Evolutionary conservation across 2,113 vertebrate species (phyloP).

Genomic region (Pygoscelis adeliae): DNA sequence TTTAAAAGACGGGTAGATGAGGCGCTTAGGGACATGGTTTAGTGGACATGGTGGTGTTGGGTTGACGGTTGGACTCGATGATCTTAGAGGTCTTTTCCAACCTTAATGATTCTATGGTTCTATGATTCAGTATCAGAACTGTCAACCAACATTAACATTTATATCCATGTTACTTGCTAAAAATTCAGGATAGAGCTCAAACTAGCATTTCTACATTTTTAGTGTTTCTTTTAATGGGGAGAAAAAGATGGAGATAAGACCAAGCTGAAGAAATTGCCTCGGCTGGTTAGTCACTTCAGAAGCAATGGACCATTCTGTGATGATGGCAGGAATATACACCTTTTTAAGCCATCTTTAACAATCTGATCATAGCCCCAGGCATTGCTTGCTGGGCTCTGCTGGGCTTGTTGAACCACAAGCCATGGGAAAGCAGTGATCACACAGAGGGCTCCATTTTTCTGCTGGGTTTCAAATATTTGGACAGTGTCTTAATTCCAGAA

Average conservation of each 20-base stretch:
- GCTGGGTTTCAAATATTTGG: neutral
- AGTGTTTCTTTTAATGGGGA: neutral
- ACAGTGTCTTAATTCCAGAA: neutral
- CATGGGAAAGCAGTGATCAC: neutral
- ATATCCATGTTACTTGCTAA: neutral
- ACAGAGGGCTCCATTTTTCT: neutral
- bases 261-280: neutral
- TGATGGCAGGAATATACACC: neutral
- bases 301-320: neutral
- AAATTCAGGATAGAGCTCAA: neutral
- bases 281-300: neutral
- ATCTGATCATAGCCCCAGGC: neutral
- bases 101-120: too few relatives aligned
- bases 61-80: too few relatives aligned
- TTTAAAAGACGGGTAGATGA: too few relatives aligned
- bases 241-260: neutral
- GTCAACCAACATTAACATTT: neutral
- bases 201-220: neutral
- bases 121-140: neutral
- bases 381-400: neutral
- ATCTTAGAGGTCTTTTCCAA: too few relatives aligned
- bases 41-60: too few relatives aligned
- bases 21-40: too few relatives aligned
- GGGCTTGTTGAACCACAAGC: neutral
- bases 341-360: neutral